Base-by-base conservation (phyloP, 35 echinoderm and acorn worm genomes). In the Lytechinus pictus region DNA sequence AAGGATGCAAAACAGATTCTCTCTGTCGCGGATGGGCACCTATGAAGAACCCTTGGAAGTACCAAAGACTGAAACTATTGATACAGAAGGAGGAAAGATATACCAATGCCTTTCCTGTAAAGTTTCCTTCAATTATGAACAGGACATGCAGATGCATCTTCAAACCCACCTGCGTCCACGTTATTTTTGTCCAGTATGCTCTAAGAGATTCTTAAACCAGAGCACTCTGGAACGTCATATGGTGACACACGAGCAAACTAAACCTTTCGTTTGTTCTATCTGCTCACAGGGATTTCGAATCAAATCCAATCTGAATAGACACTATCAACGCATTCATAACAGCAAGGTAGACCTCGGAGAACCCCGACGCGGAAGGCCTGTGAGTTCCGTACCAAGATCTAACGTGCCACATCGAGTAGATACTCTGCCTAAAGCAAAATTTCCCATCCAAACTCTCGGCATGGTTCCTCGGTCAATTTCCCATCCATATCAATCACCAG, bases 121-220 rank as follows among this genome's bases (percentile, higher is more conserved):
- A 90, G 88, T 90, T 19, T 90, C 88, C 28, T 90, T 90, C 88
- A 44, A 90, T 4, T 90, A 52, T 90, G 88, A 90, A 33, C 88
- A 90, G 27, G 88, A 90, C 28, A 90, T 90, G 88, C 28, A 27
- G 52, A 90, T 90, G 88, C 88, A 90, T 54, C 88, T 90, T 19
- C 52, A 52, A 90, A 90, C 88, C 88, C 88, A 90, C 16, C 88
- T 90, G 28, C 88, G 88, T 90, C 88, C 88, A 5, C 88, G 88
- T 5, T 90, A 90, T 27, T 52, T 33, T 27, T 90, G 88, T 29
- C 88, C 29, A 4, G 88, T 90, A 44, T 90, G 88, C 52, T 90
- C 88, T 33, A 90, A 44, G 28, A 28, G 88, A 21, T 90, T 90
- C 52, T 54, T 90, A 44, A 90, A 90, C 88, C 88, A 90, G 88